Conservation (phyloP, 2,888 invertebrate species). For the Lysandra coridon region DNA sequence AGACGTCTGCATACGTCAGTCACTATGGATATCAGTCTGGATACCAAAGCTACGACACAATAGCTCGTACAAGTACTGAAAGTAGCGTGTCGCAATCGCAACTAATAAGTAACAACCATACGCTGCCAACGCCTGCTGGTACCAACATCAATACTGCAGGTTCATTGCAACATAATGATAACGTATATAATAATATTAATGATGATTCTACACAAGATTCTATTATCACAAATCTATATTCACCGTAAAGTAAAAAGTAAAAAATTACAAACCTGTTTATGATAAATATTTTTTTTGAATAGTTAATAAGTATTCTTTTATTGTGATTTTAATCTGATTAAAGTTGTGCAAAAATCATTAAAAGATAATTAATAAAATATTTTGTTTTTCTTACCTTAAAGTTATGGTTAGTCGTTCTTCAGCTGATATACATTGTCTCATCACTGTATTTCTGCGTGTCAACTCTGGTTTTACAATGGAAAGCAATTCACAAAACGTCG, state of each 20-base stretch:
- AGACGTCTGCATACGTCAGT: constrained; percentile 28
- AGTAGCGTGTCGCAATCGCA: constrained; percentile 26
- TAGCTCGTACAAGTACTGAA: constrained; percentile 31
- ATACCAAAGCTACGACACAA: constrained; percentile 32
- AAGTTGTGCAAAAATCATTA: too few relatives aligned
- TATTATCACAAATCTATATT: too few relatives aligned
- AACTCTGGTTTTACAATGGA: not conserved
- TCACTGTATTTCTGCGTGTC: not conserved
- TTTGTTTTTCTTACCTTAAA: constrained; percentile 19
- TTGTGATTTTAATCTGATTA: too few relatives aligned
- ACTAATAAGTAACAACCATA: not conserved
- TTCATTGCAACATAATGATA: too few relatives aligned
- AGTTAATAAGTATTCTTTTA: too few relatives aligned
- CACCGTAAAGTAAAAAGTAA: too few relatives aligned
- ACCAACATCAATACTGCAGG: too few relatives aligned
- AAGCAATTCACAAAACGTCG: not conserved
- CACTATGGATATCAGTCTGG: constrained; percentile 31
- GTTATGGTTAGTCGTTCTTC: not conserved
- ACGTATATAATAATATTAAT: too few relatives aligned
- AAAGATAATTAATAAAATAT: not conserved
- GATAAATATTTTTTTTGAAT: too few relatives aligned
- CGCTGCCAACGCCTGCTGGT: too few relatives aligned
- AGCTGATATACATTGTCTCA: constrained; percentile 1
- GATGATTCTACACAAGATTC: too few relatives aligned
- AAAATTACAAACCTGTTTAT: too few relatives aligned